Base-by-base conservation (phyloP, 1,140 invertebrate species). In the Subanguina moxae region DNA sequence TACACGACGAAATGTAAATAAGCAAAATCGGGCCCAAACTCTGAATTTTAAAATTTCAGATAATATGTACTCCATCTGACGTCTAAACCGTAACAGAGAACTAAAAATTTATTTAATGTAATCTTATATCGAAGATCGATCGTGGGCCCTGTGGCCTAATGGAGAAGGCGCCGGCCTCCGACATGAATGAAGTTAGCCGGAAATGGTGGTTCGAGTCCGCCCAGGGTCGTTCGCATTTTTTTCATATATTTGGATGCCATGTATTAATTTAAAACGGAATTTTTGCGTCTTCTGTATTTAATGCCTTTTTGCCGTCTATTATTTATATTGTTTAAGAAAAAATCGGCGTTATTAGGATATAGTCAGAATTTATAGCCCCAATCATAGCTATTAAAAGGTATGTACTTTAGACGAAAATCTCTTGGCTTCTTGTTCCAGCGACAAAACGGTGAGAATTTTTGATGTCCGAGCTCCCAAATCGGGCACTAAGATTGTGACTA, bases 361-460 rank as follows among this genome's bases (percentile, higher is more conserved):
- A n/a, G n/a, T n/a, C n/a, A n/a, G n/a, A n/a, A n/a, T n/a, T n/a
- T n/a, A n/a, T n/a, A n/a, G n/a, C n/a, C n/a, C n/a, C n/a, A n/a
- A n/a, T n/a, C n/a, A n/a, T n/a, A n/a, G n/a, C n/a, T n/a, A n/a
- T n/a, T n/a, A n/a, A n/a, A n/a, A n/a, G n/a, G n/a, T n/a, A n/a
- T 45, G 43, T 38, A 11, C 11, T 52, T 52, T 52, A 52, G 38
- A 61, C 28, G 58, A 61, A 13, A 25, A 21, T 27, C n/a, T 76
- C 23, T 30, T 74, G 27, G 73, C 73, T 27, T 78, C 73, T 9
- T 77, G 74, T 32, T 74, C 73, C 15, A 65, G 28, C 17, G 73
- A 77, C 28, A 61, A 73, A 62, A 77, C 75, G 5, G 62, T 74
- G 3, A 75, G 73, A 8, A 52, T 77, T 52, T 74, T 70, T 71